Evolutionary conservation across 2,888 invertebrate species (phyloP).

Genomic region (Drosophila phalerata): DNA sequence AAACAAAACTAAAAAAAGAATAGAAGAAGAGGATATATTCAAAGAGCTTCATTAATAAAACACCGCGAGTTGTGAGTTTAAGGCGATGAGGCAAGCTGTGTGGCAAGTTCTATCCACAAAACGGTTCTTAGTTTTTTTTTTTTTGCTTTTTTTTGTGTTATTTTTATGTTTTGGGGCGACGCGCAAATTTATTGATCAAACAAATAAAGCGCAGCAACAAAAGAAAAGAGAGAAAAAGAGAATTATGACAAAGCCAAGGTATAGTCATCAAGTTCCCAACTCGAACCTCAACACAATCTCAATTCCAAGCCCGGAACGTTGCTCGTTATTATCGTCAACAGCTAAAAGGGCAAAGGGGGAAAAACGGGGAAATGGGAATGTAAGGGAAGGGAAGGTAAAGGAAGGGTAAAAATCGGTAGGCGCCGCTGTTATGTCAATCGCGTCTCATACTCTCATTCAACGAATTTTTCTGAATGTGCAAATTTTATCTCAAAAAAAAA

Average conservation of each 20-base stretch:
- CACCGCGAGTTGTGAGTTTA: constrained; percentile 12
- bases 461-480: constrained; percentile 30
- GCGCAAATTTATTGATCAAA: constrained; percentile 74
- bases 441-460: background rate
- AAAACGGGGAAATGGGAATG: background rate
- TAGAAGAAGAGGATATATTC: constrained; percentile 25
- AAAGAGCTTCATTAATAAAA: constrained; percentile 74
- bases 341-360: background rate
- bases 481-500: constrained; percentile 47
- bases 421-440: background rate
- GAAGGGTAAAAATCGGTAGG: background rate
- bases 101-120: constrained; percentile 32
- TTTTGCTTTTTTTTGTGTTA: background rate
- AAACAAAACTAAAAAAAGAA: constrained; percentile 2
- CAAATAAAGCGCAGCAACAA: constrained; percentile 68
- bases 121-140: constrained; percentile 1
- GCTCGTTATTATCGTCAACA: background rate
- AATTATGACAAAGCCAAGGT: constrained; percentile 15
- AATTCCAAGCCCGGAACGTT: background rate
- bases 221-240: constrained; percentile 9
- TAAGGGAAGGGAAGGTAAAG: background rate
- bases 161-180: constrained; percentile 1
- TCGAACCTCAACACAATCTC: background rate
- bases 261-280: constrained; percentile 13
- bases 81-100: constrained; percentile 47